Evolutionary conservation across 2,888 invertebrate genomes (phyloP).

Genomic region (Portevinia maculata): DNA sequence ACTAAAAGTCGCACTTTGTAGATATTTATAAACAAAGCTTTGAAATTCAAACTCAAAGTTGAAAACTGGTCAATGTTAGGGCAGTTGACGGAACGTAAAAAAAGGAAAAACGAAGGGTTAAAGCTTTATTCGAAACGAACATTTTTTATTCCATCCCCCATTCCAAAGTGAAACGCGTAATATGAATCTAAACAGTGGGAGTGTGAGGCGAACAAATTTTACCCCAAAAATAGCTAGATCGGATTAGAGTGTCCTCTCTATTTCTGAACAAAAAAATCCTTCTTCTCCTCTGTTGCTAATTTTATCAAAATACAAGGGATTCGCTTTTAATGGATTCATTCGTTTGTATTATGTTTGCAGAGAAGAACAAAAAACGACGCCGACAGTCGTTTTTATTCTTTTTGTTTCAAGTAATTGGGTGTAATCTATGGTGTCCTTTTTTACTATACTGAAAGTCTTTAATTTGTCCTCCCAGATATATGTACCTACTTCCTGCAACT

Average conservation of each 20-base stretch:
- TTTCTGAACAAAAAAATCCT: background rate
- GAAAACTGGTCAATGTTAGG: too few relatives aligned
- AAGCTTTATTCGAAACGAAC: conserved; percentile 12
- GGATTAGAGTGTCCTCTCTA: conserved; percentile 28
- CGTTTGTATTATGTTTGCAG: background rate
- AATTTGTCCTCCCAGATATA: conserved; percentile 8
- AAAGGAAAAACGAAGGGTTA: background rate
- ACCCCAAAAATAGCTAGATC: conserved; percentile 21
- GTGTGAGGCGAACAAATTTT: background rate
- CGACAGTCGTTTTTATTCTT: conserved; percentile 30
- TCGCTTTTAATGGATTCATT: conserved; percentile 27
- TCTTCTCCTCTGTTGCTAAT: conserved; percentile 13
- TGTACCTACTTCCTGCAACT: too few relatives aligned
- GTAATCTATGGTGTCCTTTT: conserved; percentile 42
- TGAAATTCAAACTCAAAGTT: too few relatives aligned
- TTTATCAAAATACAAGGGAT: conserved; percentile 27
- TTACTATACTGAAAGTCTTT: conserved; percentile 15
- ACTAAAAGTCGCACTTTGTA: too few relatives aligned
- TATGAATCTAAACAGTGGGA: conserved; percentile 31
- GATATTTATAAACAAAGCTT: too few relatives aligned
- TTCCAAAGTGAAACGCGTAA: conserved; percentile 44
- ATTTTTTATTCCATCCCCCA: conserved; percentile 46
- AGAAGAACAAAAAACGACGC: conserved; percentile 4
- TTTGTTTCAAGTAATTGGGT: conserved; percentile 66
- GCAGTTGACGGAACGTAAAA: too few relatives aligned